phyloP scores from a whole-genome alignment of 2,113 vertebrate species.

The Amblyopsis rosae region DNA sequence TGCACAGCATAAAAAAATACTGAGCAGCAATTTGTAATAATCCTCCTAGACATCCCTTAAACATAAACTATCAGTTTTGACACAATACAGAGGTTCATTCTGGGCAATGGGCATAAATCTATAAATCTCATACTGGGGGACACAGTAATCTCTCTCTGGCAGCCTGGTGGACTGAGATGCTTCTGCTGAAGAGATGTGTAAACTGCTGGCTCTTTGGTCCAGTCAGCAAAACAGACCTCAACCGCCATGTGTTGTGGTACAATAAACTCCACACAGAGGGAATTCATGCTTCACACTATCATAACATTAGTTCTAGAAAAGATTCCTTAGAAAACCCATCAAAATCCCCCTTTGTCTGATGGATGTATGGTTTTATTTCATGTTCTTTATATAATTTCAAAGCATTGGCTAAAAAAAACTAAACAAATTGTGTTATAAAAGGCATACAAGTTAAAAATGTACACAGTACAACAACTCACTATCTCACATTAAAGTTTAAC shows the following conservation, averaged over 20 bases:
- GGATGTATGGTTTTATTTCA: conserved; percentile 10
- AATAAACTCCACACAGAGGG: conserved; percentile 29
- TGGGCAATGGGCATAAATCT: conserved; percentile 60
- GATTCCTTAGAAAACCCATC: neutral
- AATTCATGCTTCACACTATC: neutral
- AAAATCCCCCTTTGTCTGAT: neutral
- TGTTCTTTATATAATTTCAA: conserved; percentile 10
- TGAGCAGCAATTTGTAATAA: conserved; percentile 71
- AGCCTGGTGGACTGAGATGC: conserved; percentile 40
- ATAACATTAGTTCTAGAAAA: conserved; percentile 18
- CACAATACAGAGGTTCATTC: conserved; percentile 69
- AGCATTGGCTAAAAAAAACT: conserved; percentile 32
- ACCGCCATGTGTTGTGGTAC: conserved; percentile 38
- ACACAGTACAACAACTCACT: neutral
- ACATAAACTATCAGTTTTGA: conserved; percentile 70
- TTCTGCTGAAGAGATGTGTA: conserved; percentile 33
- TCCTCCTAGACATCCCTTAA: conserved; percentile 67
- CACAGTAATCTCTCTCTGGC: conserved; percentile 65
- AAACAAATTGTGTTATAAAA: conserved; percentile 32
- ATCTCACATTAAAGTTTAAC: conserved; percentile 12
- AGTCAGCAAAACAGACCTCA: conserved; percentile 39
- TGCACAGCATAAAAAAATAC: conserved; percentile 52
- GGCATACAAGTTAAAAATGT: conserved; percentile 18
- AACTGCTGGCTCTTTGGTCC: conserved; percentile 38
- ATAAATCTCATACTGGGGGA: conserved; percentile 60